These are phyloP conservation scores for Chaetodon auriga DNA, from an alignment of 2,113 vertebrate species.

Conservation along the genomic window DNA sequence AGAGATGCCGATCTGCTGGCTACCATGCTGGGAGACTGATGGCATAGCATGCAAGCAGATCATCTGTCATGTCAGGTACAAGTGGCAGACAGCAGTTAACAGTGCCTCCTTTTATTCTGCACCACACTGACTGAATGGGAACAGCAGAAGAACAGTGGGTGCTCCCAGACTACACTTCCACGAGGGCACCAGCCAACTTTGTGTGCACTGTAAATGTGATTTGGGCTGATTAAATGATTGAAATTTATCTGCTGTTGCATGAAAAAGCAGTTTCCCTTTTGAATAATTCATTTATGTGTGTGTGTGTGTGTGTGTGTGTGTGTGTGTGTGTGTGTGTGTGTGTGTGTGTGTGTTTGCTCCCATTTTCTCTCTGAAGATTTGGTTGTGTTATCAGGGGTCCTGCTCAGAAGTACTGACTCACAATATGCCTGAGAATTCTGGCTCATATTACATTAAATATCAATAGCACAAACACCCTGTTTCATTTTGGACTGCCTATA, in stretches of 20 bases:
- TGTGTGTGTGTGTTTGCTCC: constrained; percentile 5
- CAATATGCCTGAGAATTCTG: background rate
- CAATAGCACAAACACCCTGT: background rate
- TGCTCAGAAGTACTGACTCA: constrained; percentile 14
- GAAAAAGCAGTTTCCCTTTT: constrained; percentile 49
- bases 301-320: constrained; percentile 12
- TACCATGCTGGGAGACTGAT: constrained; percentile 37
- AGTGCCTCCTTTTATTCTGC: constrained; percentile 48
- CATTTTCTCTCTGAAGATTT: constrained; percentile 29
- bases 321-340: constrained; percentile 8
- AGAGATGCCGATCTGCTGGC: constrained; percentile 31
- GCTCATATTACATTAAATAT: constrained; percentile 15
- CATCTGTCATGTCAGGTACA: constrained; percentile 65
- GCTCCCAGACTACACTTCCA: constrained; percentile 18
- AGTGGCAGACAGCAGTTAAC: constrained; percentile 53
- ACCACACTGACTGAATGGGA: constrained; percentile 73
- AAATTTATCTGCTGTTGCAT: constrained; percentile 62
- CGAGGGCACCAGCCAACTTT: background rate
- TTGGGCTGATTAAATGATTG: constrained; percentile 53
- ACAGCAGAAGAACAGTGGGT: constrained; percentile 45
- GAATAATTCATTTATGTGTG: constrained; percentile 66
- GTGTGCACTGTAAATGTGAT: constrained; percentile 38
- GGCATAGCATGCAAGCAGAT: constrained; percentile 39
- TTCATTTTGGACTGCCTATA: background rate
- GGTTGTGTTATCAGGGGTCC: constrained; percentile 11